Percentiles rank a stretch among this genome's conserved stretches.
Conservation (phyloP, 1,140 invertebrate genomes). For the Littorina saxatilis region DNA sequence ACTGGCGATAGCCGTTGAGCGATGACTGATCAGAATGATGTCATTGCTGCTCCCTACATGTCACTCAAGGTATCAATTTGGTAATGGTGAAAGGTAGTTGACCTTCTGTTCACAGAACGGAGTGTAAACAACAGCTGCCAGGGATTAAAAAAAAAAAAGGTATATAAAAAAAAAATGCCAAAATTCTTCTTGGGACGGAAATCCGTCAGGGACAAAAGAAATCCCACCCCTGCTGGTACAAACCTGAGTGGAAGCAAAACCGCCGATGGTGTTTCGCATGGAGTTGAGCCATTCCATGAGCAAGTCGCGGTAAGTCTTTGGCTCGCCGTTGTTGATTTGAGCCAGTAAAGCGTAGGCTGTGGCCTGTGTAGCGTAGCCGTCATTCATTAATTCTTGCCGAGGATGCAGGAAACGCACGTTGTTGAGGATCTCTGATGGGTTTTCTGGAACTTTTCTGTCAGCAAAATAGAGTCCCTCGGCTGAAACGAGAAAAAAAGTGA, state of each 20-base stretch:
- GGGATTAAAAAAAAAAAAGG: too few relatives aligned
- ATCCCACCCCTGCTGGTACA: too few relatives aligned
- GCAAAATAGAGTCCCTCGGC: constrained; percentile 69
- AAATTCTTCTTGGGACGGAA: too few relatives aligned
- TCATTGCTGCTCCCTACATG: too few relatives aligned
- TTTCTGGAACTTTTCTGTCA: constrained; percentile 64
- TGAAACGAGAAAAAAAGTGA: constrained; percentile 51
- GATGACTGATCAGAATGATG: too few relatives aligned
- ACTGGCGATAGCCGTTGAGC: too few relatives aligned
- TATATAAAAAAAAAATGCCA: too few relatives aligned
- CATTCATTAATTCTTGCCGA: constrained; percentile 85
- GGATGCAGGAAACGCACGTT: constrained; percentile 92
- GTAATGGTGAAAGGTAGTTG: too few relatives aligned
- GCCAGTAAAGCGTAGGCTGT: constrained; percentile 95
- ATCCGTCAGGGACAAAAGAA: too few relatives aligned
- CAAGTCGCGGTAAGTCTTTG: constrained; percentile 59
- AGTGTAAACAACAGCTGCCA: too few relatives aligned
- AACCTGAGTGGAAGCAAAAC: constrained; percentile 94
- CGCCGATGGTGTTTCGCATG: constrained; percentile 92
- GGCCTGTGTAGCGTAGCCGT: constrained; percentile 93
- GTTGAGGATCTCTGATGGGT: constrained; percentile 66
- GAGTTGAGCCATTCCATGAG: constrained; percentile 96
- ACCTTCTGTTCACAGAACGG: too few relatives aligned
- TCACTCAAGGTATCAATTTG: too few relatives aligned
- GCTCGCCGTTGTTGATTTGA: constrained; percentile 77